phyloP scores from a whole-genome alignment of 2,888 invertebrate species.

The Alcis repandata region DNA sequence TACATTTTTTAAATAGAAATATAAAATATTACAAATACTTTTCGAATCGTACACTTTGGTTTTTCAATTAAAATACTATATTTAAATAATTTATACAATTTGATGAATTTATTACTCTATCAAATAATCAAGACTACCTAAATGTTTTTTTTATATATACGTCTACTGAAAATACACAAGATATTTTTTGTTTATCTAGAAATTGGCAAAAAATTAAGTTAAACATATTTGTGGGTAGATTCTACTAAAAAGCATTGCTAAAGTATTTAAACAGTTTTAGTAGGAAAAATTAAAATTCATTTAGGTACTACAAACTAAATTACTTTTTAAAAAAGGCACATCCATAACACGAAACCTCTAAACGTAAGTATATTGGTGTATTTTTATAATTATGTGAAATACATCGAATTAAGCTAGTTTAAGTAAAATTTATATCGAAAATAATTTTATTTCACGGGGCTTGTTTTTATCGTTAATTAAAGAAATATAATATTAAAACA shows the following conservation, averaged over 20 bases:
- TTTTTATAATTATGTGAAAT: conserved; percentile 27
- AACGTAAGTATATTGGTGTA: conserved; percentile 40
- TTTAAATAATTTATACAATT: not conserved
- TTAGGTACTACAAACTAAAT: conserved; percentile 32
- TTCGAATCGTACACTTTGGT: not conserved
- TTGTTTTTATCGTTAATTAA: not conserved
- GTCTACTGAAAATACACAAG: conserved; percentile 4
- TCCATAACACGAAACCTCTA: conserved; percentile 60
- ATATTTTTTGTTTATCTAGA: not conserved
- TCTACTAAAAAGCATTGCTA: not conserved
- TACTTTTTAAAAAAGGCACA: conserved; percentile 74
- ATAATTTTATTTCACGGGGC: conserved; percentile 1
- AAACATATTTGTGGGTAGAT: too few species aligned
- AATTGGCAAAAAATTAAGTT: too few species aligned
- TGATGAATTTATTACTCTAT: not conserved
- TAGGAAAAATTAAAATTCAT: conserved; percentile 8
- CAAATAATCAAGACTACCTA: conserved; percentile 20
- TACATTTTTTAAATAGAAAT: not conserved
- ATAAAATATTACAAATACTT: conserved; percentile 12
- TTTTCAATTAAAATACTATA: not conserved
- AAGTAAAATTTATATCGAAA: conserved; percentile 11
- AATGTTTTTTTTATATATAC: not conserved
- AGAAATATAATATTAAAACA: not conserved
- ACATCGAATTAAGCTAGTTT: conserved; percentile 10
- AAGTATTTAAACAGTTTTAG: not conserved